phyloP scores from a whole-genome alignment of 2,797 vertebrate genomes.

The Zalophus californianus region DNA sequence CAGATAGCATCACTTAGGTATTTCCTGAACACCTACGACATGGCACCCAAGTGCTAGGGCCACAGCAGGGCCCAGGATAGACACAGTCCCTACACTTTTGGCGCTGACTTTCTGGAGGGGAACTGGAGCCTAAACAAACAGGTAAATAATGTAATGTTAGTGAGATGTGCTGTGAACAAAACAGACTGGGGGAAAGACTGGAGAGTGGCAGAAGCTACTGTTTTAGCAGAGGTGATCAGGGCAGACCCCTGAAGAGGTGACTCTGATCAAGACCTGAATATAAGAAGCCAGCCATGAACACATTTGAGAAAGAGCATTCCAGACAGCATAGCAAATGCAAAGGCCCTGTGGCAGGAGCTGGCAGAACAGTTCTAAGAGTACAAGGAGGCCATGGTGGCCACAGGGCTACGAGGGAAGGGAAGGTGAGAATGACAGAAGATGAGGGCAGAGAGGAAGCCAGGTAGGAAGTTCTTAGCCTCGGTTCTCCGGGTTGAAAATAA shows the following conservation, averaged over 20 bases:
- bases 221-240: background rate
- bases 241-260: background rate
- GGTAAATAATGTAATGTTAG: background rate
- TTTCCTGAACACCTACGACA: background rate
- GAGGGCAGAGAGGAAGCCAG: background rate
- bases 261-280: background rate
- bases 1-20: background rate
- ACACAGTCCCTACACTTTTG: too few species aligned
- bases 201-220: background rate
- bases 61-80: background rate
- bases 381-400: background rate
- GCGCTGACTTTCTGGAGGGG: background rate
- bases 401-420: background rate
- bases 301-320: background rate
- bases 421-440: background rate
- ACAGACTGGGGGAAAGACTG: background rate
- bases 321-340: background rate
- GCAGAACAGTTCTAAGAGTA: background rate
- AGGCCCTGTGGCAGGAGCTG: background rate
- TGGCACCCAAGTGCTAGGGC: background rate
- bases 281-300: background rate
- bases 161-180: background rate
- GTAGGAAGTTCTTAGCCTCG: background rate
- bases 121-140: background rate
- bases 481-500: constrained; percentile 14